Evolutionary conservation across 2,797 vertebrate genomes (phyloP).

Genomic region (Mallotus villosus): DNA sequence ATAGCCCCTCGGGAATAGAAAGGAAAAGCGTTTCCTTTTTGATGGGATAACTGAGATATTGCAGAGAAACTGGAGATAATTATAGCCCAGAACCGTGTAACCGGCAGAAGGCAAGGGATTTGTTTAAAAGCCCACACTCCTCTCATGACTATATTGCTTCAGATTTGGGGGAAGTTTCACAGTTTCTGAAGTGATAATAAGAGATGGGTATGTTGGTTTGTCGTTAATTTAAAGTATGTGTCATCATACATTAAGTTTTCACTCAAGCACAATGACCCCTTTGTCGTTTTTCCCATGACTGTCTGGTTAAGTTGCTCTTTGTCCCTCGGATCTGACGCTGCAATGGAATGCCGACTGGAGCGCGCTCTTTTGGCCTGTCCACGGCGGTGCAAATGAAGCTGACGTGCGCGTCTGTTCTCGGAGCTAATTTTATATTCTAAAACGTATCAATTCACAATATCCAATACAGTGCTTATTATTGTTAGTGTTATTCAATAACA

Average conservation of each 20-base stretch:
- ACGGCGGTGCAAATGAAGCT: background rate
- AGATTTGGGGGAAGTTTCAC: background rate
- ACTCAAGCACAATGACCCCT: conserved; percentile 58
- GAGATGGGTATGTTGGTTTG: background rate
- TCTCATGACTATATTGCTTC: background rate
- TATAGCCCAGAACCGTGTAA: conserved; percentile 48
- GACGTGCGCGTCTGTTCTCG: background rate
- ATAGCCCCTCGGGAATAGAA: conserved; percentile 74
- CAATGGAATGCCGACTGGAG: conserved; percentile 39
- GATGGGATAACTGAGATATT: conserved; percentile 64
- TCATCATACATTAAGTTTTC: conserved; percentile 40
- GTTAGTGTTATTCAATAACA: background rate
- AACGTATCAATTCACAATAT: background rate
- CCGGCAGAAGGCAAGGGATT: background rate
- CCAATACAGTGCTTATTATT: background rate
- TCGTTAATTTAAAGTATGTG: conserved; percentile 7
- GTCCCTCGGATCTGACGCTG: conserved; percentile 50
- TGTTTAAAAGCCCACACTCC: background rate
- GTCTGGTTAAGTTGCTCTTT: conserved; percentile 63
- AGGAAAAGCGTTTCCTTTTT: conserved; percentile 70
- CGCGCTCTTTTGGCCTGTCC: conserved; percentile 47
- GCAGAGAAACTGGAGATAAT: conserved; percentile 58
- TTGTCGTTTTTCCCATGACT: conserved; percentile 63
- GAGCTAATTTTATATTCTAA: background rate
- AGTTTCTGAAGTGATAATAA: background rate